Evolutionary conservation across 2,113 vertebrate species (phyloP).

Genomic region (Psilopsiagon aymara): DNA sequence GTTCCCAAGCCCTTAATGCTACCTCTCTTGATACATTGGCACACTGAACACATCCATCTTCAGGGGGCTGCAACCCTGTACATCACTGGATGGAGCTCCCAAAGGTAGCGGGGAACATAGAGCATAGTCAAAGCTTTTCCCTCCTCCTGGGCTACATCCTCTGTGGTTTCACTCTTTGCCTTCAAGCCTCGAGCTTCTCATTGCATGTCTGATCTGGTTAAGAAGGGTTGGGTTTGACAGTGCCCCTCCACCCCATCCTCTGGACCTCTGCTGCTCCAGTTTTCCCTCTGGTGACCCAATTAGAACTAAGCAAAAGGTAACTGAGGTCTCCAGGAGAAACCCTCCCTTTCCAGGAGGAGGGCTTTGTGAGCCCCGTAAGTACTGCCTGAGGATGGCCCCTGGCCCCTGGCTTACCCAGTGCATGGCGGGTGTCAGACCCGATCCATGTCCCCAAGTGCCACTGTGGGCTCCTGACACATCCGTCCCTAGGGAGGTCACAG

Average conservation of each 20-base stretch:
- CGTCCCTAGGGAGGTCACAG: background rate
- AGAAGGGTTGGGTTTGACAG: background rate
- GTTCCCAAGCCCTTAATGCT: background rate
- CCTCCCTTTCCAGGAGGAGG: background rate
- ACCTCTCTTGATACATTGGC: fast-evolving
- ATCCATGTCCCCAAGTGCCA: background rate
- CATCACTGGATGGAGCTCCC: background rate
- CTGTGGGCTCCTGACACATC: background rate
- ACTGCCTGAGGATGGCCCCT: background rate
- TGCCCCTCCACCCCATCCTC: background rate
- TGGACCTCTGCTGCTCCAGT: background rate
- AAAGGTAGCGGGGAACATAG: fast-evolving
- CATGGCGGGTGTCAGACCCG: background rate
- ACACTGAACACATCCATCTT: background rate
- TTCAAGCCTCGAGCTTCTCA: background rate
- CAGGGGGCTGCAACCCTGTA: background rate
- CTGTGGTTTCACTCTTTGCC: background rate
- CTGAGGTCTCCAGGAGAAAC: background rate
- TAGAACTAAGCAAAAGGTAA: background rate
- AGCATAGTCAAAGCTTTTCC: background rate
- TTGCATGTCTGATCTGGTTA: background rate
- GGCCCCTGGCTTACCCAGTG: background rate
- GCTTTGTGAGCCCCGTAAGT: background rate
- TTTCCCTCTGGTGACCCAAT: background rate
- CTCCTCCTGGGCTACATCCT: background rate